Percentiles rank a stretch among this genome's conserved stretches.
These are phyloP conservation scores for Abscondita cerata DNA, from an alignment of 2,888 invertebrate genomes.

Conservation along the genomic window DNA sequence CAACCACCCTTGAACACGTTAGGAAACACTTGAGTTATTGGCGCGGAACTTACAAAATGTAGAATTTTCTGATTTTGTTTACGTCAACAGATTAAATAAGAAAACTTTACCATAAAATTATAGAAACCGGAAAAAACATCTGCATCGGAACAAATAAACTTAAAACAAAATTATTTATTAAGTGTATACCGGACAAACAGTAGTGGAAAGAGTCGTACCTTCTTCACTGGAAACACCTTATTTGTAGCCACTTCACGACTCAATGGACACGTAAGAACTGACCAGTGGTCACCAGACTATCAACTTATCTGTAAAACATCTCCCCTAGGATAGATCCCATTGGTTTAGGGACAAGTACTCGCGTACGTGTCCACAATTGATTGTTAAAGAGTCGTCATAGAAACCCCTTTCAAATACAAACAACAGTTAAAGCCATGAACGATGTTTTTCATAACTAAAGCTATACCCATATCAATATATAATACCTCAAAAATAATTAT, in stretches of 20 bases:
- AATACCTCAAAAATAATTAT: conserved; percentile 18
- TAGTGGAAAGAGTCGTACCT: conserved; percentile 25
- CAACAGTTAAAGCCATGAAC: conserved; percentile 40
- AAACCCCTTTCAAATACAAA: conserved; percentile 55
- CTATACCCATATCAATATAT: conserved; percentile 16
- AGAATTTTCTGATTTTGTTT: too few species aligned
- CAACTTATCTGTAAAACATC: conserved; percentile 55
- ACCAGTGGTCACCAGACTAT: conserved; percentile 54
- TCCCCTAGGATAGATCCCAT: conserved; percentile 52
- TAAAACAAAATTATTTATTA: not conserved
- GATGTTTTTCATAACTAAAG: conserved; percentile 26
- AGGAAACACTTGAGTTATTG: conserved; percentile 21
- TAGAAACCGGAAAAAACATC: not conserved
- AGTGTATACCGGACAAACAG: conserved; percentile 3
- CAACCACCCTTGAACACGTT: conserved; percentile 24
- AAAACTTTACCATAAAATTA: not conserved
- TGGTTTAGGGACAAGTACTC: conserved; percentile 49
- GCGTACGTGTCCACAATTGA: conserved; percentile 58
- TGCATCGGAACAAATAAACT: not conserved
- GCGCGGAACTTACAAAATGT: not conserved
- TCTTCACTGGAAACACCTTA: conserved; percentile 23
- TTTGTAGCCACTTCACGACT: conserved; percentile 39
- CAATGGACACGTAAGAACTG: conserved; percentile 54
- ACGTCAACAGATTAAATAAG: too few species aligned
- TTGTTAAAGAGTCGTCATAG: conserved; percentile 57